phyloP scores from a whole-genome alignment of 2,888 invertebrate genomes.

The Callyntrura sp. region DNA sequence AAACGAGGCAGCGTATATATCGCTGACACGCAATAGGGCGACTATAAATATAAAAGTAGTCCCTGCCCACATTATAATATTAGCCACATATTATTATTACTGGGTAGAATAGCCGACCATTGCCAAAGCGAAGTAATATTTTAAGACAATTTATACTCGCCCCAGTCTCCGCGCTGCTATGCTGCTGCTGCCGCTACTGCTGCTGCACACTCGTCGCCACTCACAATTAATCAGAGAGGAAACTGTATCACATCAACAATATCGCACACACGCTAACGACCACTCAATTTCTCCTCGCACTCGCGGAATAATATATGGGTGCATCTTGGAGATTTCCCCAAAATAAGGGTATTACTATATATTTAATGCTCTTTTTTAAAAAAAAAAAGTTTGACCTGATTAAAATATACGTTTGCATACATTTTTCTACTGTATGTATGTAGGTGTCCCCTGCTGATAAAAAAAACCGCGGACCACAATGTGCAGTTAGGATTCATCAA shows the following conservation, averaged over 20 bases:
- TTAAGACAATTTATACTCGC: neutral
- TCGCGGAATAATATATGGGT: no score
- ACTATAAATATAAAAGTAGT: conserved; percentile 23
- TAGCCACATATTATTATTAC: no score
- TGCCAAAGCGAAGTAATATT: neutral
- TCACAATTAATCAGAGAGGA: no score
- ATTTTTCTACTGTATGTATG: neutral
- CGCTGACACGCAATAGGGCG: neutral
- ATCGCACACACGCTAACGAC: no score
- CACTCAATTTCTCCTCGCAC: no score
- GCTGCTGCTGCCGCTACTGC: neutral
- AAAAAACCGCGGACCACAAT: neutral
- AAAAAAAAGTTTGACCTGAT: conserved; percentile 44
- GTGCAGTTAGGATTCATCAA: conserved; percentile 26
- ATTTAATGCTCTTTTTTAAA: neutral
- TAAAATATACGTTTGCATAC: conserved; percentile 47
- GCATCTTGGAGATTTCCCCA: neutral
- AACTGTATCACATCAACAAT: no score
- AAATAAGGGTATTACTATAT: neutral
- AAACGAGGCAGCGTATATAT: neutral
- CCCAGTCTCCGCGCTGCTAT: neutral
- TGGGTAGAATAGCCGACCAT: no score
- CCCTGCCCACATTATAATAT: no score
- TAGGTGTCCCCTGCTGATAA: neutral
- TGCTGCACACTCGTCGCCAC: no score